Evolutionary conservation across 2,797 vertebrate genomes (phyloP), one percentile per base, ranked within the genome.

Genomic region (Eulemur mongoz): DNA sequence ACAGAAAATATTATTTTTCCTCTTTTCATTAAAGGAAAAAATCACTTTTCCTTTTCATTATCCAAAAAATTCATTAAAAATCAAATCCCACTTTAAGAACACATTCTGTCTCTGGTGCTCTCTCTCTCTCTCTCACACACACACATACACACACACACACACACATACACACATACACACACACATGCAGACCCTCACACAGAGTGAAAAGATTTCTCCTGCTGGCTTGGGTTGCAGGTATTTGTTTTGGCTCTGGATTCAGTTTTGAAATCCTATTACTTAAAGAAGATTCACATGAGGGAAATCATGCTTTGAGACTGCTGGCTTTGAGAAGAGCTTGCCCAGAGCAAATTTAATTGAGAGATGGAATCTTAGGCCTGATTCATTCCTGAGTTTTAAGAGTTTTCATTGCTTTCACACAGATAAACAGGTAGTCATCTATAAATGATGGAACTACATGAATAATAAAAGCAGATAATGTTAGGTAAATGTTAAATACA

Each of bases 11-110:
- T 40, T 76, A 91, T 59, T 93, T 88, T 93, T 59, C 54, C 12
- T 61, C 23, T 92, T 96, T 96, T 92, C 43, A 78, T 94, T 96
- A 95, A 85, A 96, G 50, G 81, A 63, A 96, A 94, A 97, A 95
- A 95, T 81, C 48, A 63, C 50, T 27, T 94, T 97, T 94, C 32
- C 38, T 96, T 92, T 93, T 75, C 45, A 76, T 81, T 88, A 96
- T 93, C 45, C 22, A 82, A 85, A 50, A 72, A 93, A 82, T 59
- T 81, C 22, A 50, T 91, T 96, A 82, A 97, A 96, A 93, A 88
- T 57, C 59, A 82, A 61, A 86, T 50, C 4, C 20, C 13, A 73
- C 35, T 89, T 95, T 50, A 78, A 96, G 52, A 84, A 50, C 32
- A 40, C 45, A n/a, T 22, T 67, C 61, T 84, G 13, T 30, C 13